Evolutionary conservation across 1,140 invertebrate species (phyloP).

Genomic region (Lutraria rhynchaena): DNA sequence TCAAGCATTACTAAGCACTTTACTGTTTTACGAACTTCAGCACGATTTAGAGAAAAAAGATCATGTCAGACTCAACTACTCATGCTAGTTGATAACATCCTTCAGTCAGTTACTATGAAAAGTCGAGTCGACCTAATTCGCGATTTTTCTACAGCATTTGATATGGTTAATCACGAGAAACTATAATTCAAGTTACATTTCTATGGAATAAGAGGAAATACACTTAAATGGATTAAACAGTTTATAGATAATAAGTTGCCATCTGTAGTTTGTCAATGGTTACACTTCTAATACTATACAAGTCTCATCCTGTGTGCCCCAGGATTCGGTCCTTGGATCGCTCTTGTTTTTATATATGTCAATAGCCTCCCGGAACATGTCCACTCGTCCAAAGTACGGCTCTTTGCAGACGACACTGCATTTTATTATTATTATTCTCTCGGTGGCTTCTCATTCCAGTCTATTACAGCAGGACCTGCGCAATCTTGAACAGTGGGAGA

Average conservation of each 20-base stretch:
- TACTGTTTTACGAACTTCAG: conserved; percentile 43
- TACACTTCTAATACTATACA: conserved; percentile 16
- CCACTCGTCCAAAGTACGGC: too few species aligned
- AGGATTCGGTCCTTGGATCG: too few species aligned
- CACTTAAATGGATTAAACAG: conserved; percentile 52
- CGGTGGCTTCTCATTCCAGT: too few species aligned
- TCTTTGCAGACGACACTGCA: too few species aligned
- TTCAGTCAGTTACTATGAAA: too few species aligned
- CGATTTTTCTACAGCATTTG: conserved; percentile 63
- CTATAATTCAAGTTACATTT: too few species aligned
- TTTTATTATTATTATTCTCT: too few species aligned
- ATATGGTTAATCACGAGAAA: conserved; percentile 60
- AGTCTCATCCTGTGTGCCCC: conserved; percentile 54
- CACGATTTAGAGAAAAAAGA: conserved; percentile 50
- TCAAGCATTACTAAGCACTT: conserved; percentile 27
- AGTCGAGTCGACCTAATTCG: conserved; percentile 28
- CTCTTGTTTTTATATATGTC: conserved; percentile 48
- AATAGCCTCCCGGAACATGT: too few species aligned
- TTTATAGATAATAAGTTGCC: conserved; percentile 54
- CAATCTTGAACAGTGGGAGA: too few species aligned
- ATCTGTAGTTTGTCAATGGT: conserved; percentile 59
- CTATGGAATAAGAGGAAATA: conserved; percentile 30
- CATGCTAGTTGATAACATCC: neutral
- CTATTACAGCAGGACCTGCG: too few species aligned
- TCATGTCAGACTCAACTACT: conserved; percentile 8